Evolutionary conservation across 2,888 invertebrate species (phyloP), one percentile per base, ranked within the genome.

Genomic region (Drosophila stalkeri): DNA sequence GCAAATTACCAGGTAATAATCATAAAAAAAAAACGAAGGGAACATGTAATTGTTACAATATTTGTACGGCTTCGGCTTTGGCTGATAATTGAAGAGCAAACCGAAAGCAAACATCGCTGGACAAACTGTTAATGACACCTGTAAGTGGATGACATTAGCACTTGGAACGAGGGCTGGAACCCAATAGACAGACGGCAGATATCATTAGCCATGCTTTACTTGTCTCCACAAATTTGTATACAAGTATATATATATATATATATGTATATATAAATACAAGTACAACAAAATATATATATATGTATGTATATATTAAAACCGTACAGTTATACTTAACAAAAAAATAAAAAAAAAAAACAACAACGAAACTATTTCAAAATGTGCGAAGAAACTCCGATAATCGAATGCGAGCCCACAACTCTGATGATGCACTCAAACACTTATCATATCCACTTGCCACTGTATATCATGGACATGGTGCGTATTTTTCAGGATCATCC

Each of bases 401-500:
- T 73, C 33, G 91, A 92, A 27, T 83, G 78, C 51, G 91, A 87
- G 68, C 89, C 91, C 8, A 77, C 90, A 3, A 91, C 91, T 3
- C 82, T 82, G 39, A 74, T 74, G 55, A 70, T 91, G 64, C 81
- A 78, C 6, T 79, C 80, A 54, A 92, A 92, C 65, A 69, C 82
- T 0, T 92, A 92, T 61, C 91, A 92, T 46, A 75, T 92, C 44
- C 87, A 92, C 16, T 72, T 91, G 59, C 91, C 92, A 0, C 74
- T 93, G 1, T 92, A 91, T 64, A 92, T 93, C 2, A 80, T 93
- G 74, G 93, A 93, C 64, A 84, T 90, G 60, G 85, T 93, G 35
- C 89, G 93, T 47, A 80, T 90, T 35, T 92, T 93, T 51, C 93
- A 93, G 66, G 91, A 93, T 74, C 91, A 92, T 80, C 91, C 92